Evolutionary conservation across 2,113 vertebrate genomes (phyloP).

Genomic region (Microtus oregoni): DNA sequence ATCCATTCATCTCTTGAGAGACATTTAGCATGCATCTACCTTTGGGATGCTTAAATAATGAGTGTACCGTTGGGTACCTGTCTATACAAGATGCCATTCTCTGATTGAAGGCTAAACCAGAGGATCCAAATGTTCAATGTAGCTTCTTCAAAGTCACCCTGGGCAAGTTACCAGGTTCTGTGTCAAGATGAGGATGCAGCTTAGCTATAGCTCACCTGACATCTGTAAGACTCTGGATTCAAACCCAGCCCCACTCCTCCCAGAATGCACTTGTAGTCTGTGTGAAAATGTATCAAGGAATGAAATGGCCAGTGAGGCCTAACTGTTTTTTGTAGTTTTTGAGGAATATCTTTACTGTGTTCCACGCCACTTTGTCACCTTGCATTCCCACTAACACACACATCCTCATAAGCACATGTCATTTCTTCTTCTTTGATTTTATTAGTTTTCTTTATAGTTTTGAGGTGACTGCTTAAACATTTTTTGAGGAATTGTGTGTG

Average conservation of each 20-base stretch:
- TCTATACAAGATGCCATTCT: no score
- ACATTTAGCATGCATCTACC: background rate
- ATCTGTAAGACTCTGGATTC: background rate
- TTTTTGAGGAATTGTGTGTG: background rate
- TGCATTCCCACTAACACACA: background rate
- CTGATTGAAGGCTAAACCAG: background rate
- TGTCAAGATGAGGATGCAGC: no score
- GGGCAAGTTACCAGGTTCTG: background rate
- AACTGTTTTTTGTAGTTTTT: background rate
- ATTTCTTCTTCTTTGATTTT: background rate
- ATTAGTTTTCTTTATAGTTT: background rate
- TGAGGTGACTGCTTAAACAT: background rate
- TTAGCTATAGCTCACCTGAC: background rate
- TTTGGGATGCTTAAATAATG: background rate
- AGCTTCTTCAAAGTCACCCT: background rate
- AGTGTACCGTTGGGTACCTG: fast-evolving
- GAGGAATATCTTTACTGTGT: background rate
- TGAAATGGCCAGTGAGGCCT: background rate
- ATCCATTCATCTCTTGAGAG: background rate
- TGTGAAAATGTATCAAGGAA: background rate
- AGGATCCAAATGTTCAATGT: background rate
- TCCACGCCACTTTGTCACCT: background rate
- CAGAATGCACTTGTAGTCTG: background rate
- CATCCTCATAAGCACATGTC: background rate
- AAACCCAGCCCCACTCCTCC: background rate